A percentile compares a stretch with the other conserved stretches of the same genome.
These are phyloP conservation scores for Oceanodroma tethys DNA, from an alignment of 2,113 vertebrate species.

Conservation along the genomic window DNA sequence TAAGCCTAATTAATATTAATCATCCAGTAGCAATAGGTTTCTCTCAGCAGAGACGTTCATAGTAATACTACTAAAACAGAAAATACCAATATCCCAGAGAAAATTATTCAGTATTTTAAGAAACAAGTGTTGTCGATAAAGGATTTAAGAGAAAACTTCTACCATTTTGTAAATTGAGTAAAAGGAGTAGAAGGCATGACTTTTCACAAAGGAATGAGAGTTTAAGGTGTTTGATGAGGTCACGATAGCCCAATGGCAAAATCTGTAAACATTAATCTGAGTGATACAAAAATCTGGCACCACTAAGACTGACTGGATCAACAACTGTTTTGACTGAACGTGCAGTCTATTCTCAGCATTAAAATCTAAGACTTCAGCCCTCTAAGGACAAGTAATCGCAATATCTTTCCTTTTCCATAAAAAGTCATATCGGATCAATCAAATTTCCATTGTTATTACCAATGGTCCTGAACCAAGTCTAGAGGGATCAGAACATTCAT, in stretches of 20 bases:
- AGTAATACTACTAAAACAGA: background rate
- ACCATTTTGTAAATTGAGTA: background rate
- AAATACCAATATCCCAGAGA: background rate
- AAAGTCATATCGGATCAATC: constrained; percentile 7
- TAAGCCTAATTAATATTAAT: constrained; percentile 20
- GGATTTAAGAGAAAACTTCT: background rate
- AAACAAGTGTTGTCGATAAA: background rate
- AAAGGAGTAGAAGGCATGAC: background rate
- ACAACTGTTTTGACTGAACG: background rate
- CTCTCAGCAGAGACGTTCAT: background rate
- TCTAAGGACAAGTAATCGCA: background rate
- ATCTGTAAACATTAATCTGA: background rate
- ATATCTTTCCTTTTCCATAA: background rate
- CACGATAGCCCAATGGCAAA: background rate
- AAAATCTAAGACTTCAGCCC: background rate
- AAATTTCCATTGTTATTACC: background rate
- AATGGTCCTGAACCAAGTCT: background rate
- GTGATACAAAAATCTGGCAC: background rate
- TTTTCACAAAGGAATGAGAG: background rate
- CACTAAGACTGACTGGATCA: background rate
- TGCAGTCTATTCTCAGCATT: background rate
- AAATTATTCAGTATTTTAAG: background rate
- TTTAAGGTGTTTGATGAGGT: background rate
- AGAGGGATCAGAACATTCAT: background rate
- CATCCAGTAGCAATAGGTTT: background rate